Percentiles rank a stretch among this genome's conserved stretches.
Evolutionary conservation across 2,797 vertebrate species (phyloP).

Genomic region (Semaprochilodus insignis): DNA sequence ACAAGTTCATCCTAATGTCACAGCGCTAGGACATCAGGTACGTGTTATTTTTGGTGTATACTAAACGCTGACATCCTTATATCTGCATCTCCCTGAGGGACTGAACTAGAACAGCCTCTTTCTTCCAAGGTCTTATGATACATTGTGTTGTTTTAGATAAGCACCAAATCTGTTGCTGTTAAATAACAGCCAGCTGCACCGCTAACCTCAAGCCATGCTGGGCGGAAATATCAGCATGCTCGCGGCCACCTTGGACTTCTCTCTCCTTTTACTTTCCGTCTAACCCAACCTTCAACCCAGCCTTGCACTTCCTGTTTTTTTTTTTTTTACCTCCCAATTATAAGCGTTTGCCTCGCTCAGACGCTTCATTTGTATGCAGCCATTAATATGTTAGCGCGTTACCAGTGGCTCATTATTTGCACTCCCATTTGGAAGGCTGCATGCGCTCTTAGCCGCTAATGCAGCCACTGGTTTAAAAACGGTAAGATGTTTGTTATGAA

Average conservation of each 20-base stretch:
- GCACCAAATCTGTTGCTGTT: background rate
- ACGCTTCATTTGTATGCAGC: constrained; percentile 1
- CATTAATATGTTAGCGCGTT: background rate
- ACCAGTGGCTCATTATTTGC: constrained; percentile 8
- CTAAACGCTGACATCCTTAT: background rate
- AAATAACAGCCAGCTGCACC: background rate
- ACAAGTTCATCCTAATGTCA: background rate
- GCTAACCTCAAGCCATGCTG: background rate
- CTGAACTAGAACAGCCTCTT: constrained; percentile 2
- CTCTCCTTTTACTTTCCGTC: background rate
- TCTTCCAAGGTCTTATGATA: constrained; percentile 14
- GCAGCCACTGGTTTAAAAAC: constrained; percentile 6
- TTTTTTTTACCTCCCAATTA: background rate
- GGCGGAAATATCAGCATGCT: background rate
- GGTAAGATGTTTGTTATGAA: constrained; percentile 6
- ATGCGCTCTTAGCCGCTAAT: background rate
- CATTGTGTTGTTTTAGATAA: background rate
- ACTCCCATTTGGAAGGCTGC: background rate
- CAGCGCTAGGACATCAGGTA: background rate
- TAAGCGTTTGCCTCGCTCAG: background rate
- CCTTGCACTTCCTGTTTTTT: background rate
- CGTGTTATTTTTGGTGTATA: constrained; percentile 3
- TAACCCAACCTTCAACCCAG: background rate
- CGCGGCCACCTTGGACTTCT: background rate
- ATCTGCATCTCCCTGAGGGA: background rate